These are phyloP conservation scores for Hoplias malabaricus DNA, from an alignment of 2,113 vertebrate species.

Conservation along the genomic window DNA sequence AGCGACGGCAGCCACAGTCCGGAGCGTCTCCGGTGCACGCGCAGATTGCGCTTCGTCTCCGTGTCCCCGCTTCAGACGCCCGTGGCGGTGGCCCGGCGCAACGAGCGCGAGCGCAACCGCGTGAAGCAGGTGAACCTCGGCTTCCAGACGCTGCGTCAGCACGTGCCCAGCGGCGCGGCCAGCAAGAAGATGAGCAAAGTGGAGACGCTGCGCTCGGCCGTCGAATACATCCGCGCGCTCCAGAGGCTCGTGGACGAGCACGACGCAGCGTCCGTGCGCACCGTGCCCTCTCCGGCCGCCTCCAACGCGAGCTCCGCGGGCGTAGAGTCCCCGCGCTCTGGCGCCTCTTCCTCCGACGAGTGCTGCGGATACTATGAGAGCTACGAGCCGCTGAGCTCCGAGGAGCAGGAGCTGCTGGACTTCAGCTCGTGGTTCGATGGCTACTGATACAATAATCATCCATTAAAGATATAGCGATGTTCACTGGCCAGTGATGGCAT, in stretches of 20 bases:
- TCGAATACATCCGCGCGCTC: constrained; percentile 84
- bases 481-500: no score
- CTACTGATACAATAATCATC: constrained; percentile 68
- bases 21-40: constrained; percentile 76
- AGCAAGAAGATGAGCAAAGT: constrained; percentile 88
- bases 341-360: constrained; percentile 78
- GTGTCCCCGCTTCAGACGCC: constrained; percentile 53
- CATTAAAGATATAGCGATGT: no score
- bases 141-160: constrained; percentile 83
- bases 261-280: constrained; percentile 69
- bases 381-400: constrained; percentile 75
- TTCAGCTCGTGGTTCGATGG: constrained; percentile 79
- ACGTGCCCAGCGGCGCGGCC: constrained; percentile 81
- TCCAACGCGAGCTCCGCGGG: constrained; percentile 47
- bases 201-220: constrained; percentile 85
- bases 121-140: constrained; percentile 84
- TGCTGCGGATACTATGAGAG: constrained; percentile 52
- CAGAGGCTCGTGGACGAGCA: constrained; percentile 81
- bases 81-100: constrained; percentile 80
- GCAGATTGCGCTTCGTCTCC: constrained; percentile 69
- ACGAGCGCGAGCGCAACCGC: constrained; percentile 84
- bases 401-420: constrained; percentile 77
- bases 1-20: constrained; percentile 64
- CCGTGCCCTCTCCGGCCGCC: constrained; percentile 55
- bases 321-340: constrained; percentile 71